Evolutionary conservation across 2,113 vertebrate species (phyloP).

Genomic region (Aphelocoma coerulescens): DNA sequence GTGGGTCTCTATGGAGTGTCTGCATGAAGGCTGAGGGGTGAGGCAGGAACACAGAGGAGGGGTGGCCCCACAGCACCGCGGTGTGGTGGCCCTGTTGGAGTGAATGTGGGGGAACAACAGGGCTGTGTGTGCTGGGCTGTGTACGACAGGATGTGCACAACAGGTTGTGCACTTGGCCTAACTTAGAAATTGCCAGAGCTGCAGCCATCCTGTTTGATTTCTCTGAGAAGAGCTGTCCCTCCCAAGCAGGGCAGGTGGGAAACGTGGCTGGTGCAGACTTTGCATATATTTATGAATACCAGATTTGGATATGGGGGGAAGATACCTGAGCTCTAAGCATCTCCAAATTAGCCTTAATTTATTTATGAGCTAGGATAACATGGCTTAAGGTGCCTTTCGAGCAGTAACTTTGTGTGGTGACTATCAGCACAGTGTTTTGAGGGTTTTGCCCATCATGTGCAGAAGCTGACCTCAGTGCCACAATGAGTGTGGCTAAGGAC

Average conservation of each 20-base stretch:
- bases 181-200: neutral
- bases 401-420: neutral
- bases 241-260: neutral
- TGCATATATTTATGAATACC: neutral
- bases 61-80: neutral
- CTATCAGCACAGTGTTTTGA: neutral
- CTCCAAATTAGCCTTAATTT: neutral
- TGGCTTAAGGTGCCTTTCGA: neutral
- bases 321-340: neutral
- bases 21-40: neutral
- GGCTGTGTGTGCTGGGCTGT: neutral
- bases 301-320: neutral
- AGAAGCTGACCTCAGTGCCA: neutral
- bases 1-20: rapidly evolving
- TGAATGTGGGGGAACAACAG: neutral
- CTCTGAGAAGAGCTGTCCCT: neutral
- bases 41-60: neutral
- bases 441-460: neutral
- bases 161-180: neutral
- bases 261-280: rapidly evolving
- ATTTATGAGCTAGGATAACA: neutral
- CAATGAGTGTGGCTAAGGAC: neutral
- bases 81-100: neutral
- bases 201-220: neutral
- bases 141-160: neutral